A percentile compares a stretch with the other conserved stretches of the same genome.
Evolutionary conservation across 1,140 invertebrate species (phyloP).

Genomic region (Drosophila elegans): DNA sequence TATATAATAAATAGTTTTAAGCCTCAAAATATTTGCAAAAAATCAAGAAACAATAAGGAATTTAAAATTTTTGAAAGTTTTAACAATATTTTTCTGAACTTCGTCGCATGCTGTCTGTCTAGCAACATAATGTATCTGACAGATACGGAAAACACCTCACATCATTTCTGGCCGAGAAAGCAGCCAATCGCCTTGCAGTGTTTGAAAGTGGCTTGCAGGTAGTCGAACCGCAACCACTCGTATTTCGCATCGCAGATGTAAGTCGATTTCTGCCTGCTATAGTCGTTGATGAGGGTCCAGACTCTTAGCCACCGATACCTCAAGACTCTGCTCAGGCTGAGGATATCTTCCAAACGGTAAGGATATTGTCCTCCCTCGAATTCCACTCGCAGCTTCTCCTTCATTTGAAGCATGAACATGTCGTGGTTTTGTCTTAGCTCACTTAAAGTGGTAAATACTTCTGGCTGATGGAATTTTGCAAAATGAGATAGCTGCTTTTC

Average conservation of each 20-base stretch:
- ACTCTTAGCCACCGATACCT: neutral
- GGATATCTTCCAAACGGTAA: neutral
- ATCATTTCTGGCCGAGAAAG: neutral
- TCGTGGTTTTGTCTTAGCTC: slow-evolving; percentile 15
- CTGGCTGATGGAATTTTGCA: neutral
- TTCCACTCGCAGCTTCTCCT: neutral
- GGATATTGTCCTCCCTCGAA: neutral
- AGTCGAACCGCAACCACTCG: neutral
- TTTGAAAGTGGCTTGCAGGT: neutral
- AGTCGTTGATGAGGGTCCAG: neutral
- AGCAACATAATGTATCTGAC: no score
- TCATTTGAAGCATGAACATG: neutral
- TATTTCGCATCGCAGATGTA: neutral
- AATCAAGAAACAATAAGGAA: neutral
- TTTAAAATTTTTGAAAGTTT: neutral
- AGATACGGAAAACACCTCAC: no score
- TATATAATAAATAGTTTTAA: neutral
- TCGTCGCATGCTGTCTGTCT: no score
- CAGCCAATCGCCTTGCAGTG: neutral
- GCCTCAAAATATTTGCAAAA: neutral
- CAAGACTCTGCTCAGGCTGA: neutral
- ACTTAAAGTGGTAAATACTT: neutral
- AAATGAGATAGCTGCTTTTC: neutral
- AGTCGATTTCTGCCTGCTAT: neutral
- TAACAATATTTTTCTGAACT: neutral